A percentile compares a stretch with the other conserved stretches of the same genome.
phyloP scores from a whole-genome alignment of 2,888 invertebrate species.

The Scaptomyza tumidula region DNA sequence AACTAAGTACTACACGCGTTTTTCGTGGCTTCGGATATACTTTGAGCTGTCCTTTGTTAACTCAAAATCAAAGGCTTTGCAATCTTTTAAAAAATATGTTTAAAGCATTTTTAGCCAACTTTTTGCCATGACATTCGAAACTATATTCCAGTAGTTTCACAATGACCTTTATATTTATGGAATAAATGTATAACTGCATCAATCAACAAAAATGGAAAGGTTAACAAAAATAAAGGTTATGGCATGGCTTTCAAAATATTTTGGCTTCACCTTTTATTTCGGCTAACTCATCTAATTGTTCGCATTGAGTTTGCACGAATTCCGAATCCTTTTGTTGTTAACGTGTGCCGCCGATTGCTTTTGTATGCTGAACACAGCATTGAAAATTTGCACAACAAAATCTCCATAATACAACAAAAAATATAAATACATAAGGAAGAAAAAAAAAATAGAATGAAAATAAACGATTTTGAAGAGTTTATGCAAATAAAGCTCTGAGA shows the following conservation, averaged over 20 bases:
- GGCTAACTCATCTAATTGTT: conserved; percentile 54
- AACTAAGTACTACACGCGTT: neutral
- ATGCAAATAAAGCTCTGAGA: conserved; percentile 54
- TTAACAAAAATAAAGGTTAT: neutral
- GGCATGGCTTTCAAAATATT: conserved; percentile 36
- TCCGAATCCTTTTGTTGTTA: conserved; percentile 57
- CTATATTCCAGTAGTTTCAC: neutral
- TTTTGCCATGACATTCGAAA: neutral
- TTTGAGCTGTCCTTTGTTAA: neutral
- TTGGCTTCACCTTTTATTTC: conserved; percentile 26
- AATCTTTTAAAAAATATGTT: neutral
- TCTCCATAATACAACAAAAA: conserved; percentile 53
- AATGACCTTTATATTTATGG: conserved; percentile 2
- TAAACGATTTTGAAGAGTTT: conserved; percentile 69
- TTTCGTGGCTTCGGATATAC: neutral
- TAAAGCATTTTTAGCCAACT: neutral
- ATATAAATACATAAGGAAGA: neutral
- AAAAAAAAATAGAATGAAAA: conserved; percentile 63
- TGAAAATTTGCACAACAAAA: conserved; percentile 74
- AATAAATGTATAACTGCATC: neutral
- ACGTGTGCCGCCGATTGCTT: conserved; percentile 46
- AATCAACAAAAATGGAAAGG: neutral
- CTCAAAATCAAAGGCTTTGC: neutral
- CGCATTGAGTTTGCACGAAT: conserved; percentile 33
- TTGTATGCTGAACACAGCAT: conserved; percentile 68